These are phyloP conservation scores for Caenorhabditis latens DNA, from an alignment of 1,140 invertebrate genomes.

Conservation along the genomic window DNA sequence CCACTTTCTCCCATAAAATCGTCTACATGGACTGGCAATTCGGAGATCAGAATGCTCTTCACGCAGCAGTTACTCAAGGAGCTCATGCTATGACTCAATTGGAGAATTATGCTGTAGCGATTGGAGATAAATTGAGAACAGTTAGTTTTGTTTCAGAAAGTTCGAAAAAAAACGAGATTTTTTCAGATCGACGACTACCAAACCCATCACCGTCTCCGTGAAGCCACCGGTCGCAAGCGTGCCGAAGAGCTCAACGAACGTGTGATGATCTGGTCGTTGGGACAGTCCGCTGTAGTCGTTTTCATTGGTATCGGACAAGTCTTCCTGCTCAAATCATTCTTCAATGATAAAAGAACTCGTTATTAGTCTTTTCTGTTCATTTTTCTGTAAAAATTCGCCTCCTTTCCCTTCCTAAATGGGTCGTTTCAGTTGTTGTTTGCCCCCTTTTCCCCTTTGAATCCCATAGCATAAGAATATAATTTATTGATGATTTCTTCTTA, in stretches of 20 bases:
- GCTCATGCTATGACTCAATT: constrained; percentile 68
- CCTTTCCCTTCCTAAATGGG: not conserved
- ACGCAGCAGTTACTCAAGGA: constrained; percentile 41
- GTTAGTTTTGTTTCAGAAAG: constrained; percentile 86
- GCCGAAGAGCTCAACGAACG: constrained; percentile 95
- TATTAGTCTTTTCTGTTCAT: constrained; percentile 15
- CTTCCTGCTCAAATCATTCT: constrained; percentile 69
- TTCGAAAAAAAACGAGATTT: not conserved
- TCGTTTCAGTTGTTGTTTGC: constrained; percentile 27
- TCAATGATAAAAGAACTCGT: constrained; percentile 69
- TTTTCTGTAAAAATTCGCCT: not conserved
- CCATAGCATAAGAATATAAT: constrained; percentile 39
- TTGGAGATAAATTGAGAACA: constrained; percentile 82
- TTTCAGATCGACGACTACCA: constrained; percentile 87
- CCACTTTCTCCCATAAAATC: constrained; percentile 98
- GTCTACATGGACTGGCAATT: constrained; percentile 94
- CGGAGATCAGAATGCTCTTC: constrained; percentile 49
- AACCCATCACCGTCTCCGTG: constrained; percentile 93
- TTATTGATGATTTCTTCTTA: not conserved
- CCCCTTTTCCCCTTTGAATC: constrained; percentile 7
- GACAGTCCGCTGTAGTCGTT: constrained; percentile 89
- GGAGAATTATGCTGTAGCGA: constrained; percentile 67
- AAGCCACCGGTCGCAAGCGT: constrained; percentile 91
- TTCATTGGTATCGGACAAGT: constrained; percentile 90
- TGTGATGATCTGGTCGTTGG: constrained; percentile 91